Conservation (phyloP, 2,888 invertebrate species). For the Euplexia lucipara region DNA sequence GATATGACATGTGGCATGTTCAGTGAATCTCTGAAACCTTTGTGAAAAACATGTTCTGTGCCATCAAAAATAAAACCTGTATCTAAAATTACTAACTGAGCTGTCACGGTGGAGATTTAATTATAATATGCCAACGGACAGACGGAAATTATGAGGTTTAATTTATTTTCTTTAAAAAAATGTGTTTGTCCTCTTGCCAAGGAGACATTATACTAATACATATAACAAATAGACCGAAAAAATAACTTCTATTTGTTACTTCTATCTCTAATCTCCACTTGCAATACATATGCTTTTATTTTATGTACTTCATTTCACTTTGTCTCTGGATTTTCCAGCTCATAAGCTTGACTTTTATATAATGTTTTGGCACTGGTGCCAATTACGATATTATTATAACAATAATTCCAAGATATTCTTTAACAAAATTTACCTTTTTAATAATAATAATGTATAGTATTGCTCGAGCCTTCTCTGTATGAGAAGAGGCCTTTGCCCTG, state of each 20-base stretch:
- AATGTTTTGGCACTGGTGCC: constrained; percentile 51
- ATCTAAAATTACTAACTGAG: constrained; percentile 69
- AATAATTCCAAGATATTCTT: constrained; percentile 23
- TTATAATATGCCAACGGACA: constrained; percentile 73
- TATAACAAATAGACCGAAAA: constrained; percentile 35
- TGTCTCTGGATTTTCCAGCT: constrained; percentile 38
- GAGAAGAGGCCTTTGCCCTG: too few species aligned
- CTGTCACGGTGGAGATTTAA: constrained; percentile 68
- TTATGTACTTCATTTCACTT: constrained; percentile 5
- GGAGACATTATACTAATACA: constrained; percentile 27
- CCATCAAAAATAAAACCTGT: constrained; percentile 56
- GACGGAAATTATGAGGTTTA: constrained; percentile 58
- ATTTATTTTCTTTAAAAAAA: constrained; percentile 52
- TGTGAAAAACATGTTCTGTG: constrained; percentile 43
- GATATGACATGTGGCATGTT: constrained; percentile 28
- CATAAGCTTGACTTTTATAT: constrained; percentile 40
- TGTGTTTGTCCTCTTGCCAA: constrained; percentile 55
- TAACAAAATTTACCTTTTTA: constrained; percentile 10
- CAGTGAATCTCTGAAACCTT: constrained; percentile 31
- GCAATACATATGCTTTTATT: constrained; percentile 10
- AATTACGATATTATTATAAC: constrained; percentile 32
- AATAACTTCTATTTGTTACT: constrained; percentile 46
- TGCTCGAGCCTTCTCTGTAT: too few species aligned
- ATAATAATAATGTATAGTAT: too few species aligned
- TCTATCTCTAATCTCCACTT: constrained; percentile 14